A percentile compares a stretch with the other conserved stretches of the same genome.
These are phyloP conservation scores for Balanococcus diminutus DNA, from an alignment of 2,888 invertebrate genomes.

Conservation along the genomic window DNA sequence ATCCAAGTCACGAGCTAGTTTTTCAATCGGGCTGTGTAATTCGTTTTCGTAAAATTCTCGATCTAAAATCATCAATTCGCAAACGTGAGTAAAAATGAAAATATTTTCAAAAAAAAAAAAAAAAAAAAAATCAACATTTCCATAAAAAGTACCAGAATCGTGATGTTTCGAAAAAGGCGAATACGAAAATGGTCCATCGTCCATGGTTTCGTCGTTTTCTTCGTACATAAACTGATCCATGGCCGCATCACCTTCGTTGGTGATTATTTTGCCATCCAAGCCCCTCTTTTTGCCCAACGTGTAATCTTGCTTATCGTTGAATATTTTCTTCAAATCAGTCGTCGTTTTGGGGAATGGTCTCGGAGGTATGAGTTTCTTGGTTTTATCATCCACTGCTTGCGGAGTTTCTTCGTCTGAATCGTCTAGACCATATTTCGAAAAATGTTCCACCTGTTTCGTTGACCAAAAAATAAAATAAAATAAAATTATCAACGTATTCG, in stretches of 20 bases:
- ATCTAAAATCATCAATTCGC: not conserved
- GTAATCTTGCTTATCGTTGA: slow-evolving; percentile 20
- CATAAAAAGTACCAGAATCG: not conserved
- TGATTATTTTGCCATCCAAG: slow-evolving; percentile 43
- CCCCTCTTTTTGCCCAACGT: slow-evolving; percentile 30
- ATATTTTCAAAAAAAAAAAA: not conserved
- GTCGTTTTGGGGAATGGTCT: slow-evolving; percentile 13
- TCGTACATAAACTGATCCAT: slow-evolving; percentile 53
- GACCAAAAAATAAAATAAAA: slow-evolving; percentile 56
- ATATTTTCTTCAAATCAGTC: slow-evolving; percentile 30
- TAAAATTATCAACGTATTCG: too few species aligned
- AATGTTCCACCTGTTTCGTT: slow-evolving; percentile 77
- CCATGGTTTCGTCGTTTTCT: slow-evolving; percentile 52
- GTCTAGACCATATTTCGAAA: slow-evolving; percentile 88
- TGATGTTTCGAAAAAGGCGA: slow-evolving; percentile 1
- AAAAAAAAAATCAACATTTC: not conserved
- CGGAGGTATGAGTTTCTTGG: slow-evolving; percentile 45
- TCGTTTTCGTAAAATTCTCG: not conserved
- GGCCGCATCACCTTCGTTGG: slow-evolving; percentile 23
- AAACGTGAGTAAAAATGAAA: not conserved
- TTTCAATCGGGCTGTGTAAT: slow-evolving; percentile 37
- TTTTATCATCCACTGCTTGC: slow-evolving; percentile 56
- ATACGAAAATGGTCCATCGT: slow-evolving; percentile 25
- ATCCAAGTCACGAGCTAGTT: slow-evolving; percentile 9
- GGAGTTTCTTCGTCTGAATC: slow-evolving; percentile 80